Conservation (phyloP, 1,140 invertebrate genomes). For the Monochamus saltuarius region DNA sequence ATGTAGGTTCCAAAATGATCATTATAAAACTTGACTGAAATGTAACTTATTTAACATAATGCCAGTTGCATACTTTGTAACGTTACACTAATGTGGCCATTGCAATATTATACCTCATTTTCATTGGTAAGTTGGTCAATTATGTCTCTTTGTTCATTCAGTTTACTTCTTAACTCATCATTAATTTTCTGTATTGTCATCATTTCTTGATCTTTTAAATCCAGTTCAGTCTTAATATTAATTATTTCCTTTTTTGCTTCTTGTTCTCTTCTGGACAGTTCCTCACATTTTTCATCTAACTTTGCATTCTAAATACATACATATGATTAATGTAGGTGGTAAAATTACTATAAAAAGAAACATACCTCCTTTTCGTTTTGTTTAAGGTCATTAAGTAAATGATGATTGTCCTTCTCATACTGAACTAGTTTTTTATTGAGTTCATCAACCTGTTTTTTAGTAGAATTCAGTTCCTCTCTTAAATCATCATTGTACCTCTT, state of each 20-base stretch:
- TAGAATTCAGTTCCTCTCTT: slow-evolving; percentile 23
- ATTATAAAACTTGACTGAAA: no score
- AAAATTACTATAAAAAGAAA: not conserved
- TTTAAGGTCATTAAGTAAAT: slow-evolving; percentile 17
- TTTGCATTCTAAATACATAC: slow-evolving; percentile 24
- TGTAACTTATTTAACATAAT: no score
- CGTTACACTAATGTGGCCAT: no score
- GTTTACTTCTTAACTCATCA: slow-evolving; percentile 21
- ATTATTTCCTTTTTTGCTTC: slow-evolving; percentile 23
- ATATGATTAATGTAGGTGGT: not conserved
- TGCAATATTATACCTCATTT: slow-evolving; percentile 31
- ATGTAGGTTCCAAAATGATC: no score
- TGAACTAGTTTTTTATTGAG: slow-evolving; percentile 27
- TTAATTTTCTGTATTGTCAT: slow-evolving; percentile 14
- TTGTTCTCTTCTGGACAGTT: slow-evolving; percentile 17
- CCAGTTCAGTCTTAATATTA: slow-evolving; percentile 22
- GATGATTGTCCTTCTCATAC: slow-evolving; percentile 28
- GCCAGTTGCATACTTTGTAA: no score
- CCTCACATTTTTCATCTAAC: slow-evolving; percentile 26
- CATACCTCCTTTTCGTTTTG: slow-evolving; percentile 32
- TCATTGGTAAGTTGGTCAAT: slow-evolving; percentile 24
- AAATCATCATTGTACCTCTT: slow-evolving; percentile 21
- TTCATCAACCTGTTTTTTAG: slow-evolving; percentile 22
- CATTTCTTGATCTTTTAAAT: slow-evolving; percentile 26
- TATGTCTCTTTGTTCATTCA: slow-evolving; percentile 16